Conservation (phyloP, 2,113 vertebrate species). For the Ellobius talpinus region DNA sequence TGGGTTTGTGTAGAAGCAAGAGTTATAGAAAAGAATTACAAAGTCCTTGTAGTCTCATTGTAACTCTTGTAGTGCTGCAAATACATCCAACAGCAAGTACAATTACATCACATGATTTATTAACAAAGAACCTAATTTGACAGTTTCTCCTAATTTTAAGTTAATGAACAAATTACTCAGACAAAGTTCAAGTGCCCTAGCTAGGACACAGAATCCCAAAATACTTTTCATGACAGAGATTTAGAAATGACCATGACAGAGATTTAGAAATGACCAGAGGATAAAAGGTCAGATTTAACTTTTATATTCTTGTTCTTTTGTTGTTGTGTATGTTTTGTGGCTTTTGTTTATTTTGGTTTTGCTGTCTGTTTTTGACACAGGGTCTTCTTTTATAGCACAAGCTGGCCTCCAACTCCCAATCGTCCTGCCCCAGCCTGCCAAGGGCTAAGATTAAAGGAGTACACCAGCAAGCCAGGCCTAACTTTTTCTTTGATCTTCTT, state of each 20-base stretch:
- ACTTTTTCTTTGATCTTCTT: not conserved
- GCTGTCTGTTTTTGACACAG: not conserved
- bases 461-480: not conserved
- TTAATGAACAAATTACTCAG: slow-evolving; percentile 12
- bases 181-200: not conserved
- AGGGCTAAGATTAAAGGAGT: not conserved
- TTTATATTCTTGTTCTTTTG: not conserved
- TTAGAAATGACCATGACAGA: not conserved
- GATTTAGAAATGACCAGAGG: not conserved
- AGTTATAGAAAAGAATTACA: slow-evolving; percentile 27
- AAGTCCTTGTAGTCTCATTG: slow-evolving; percentile 17
- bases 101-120: slow-evolving; percentile 26
- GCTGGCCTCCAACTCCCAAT: not conserved
- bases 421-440: not conserved
- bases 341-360: not conserved
- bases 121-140: slow-evolving; percentile 22
- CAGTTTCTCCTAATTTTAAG: slow-evolving; percentile 40
- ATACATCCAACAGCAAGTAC: slow-evolving; percentile 36
- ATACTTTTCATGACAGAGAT: slow-evolving; percentile 8
- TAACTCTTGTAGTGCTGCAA: not conserved
- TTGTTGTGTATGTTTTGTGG: not conserved
- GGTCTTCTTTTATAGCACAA: not conserved
- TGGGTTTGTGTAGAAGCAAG: not conserved
- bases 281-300: slow-evolving; percentile 22
- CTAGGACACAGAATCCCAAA: not conserved